These are phyloP conservation scores for Scytalopus superciliaris DNA, from an alignment of 2,113 vertebrate genomes.

Conservation along the genomic window DNA sequence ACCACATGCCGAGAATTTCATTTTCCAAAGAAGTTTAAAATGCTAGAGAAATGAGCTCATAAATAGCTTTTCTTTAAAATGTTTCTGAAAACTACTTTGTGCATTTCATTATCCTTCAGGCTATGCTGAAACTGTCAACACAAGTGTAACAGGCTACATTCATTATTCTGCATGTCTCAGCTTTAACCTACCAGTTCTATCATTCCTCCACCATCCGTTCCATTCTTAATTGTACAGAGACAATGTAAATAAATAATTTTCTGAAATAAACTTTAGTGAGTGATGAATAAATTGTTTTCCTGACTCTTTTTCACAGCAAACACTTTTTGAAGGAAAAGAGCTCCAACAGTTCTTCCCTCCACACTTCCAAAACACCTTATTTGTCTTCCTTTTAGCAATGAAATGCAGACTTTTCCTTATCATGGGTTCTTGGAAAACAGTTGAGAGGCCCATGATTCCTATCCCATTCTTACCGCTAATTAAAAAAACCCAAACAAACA, in stretches of 20 bases:
- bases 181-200: not conserved
- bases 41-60: not conserved
- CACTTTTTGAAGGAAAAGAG: not conserved
- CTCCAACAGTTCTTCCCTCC: not conserved
- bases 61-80: not conserved
- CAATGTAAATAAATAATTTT: not conserved
- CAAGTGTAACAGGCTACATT: not conserved
- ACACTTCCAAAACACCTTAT: not conserved
- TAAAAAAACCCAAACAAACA: no score
- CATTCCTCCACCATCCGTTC: not conserved
- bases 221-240: not conserved
- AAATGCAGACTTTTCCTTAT: not conserved
- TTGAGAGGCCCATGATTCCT: not conserved
- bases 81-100: not conserved
- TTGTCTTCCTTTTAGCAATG: not conserved
- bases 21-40: not conserved
- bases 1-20: not conserved
- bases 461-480: not conserved
- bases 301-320: fast-evolving
- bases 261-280: not conserved
- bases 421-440: not conserved
- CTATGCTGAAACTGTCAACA: not conserved
- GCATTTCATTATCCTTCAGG: not conserved
- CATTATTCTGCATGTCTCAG: not conserved
- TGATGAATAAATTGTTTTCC: not conserved